These are phyloP conservation scores for Ectropis crepuscularia DNA, from an alignment of 2,888 invertebrate species.

Conservation along the genomic window DNA sequence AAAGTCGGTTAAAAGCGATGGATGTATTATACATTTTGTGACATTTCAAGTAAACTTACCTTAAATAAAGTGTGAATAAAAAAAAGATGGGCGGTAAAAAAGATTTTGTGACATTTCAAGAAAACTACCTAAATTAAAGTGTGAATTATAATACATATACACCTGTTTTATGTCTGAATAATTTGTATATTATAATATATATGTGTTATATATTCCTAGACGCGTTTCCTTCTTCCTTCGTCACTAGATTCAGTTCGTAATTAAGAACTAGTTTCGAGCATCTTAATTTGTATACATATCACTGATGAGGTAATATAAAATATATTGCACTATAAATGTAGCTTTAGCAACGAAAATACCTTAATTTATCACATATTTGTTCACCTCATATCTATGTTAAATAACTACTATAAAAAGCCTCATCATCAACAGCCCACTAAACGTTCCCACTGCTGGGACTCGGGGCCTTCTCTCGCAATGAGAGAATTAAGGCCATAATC, in stretches of 20 bases:
- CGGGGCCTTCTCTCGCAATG: too few relatives aligned
- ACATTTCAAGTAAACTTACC: too few relatives aligned
- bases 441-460: too few relatives aligned
- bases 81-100: too few relatives aligned
- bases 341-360: too few relatives aligned
- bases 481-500: too few relatives aligned
- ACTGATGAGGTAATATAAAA: not conserved
- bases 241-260: slow-evolving; percentile 10
- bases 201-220: not conserved
- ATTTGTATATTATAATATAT: not conserved
- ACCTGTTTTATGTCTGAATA: slow-evolving; percentile 2
- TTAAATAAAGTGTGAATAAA: too few relatives aligned
- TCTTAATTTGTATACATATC: slow-evolving; percentile 5
- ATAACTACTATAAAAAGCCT: not conserved
- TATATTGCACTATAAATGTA: slow-evolving; percentile 3
- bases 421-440: too few relatives aligned
- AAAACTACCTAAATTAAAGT: too few relatives aligned
- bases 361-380: too few relatives aligned
- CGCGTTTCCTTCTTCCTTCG: slow-evolving; percentile 13
- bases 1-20: too few relatives aligned
- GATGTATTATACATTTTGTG: not conserved
- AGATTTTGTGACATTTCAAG: not conserved
- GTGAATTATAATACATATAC: not conserved
- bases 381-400: not conserved
- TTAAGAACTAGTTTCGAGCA: slow-evolving; percentile 16